Evolutionary conservation across 2,888 invertebrate genomes (phyloP).

Genomic region (Meloe dianella): DNA sequence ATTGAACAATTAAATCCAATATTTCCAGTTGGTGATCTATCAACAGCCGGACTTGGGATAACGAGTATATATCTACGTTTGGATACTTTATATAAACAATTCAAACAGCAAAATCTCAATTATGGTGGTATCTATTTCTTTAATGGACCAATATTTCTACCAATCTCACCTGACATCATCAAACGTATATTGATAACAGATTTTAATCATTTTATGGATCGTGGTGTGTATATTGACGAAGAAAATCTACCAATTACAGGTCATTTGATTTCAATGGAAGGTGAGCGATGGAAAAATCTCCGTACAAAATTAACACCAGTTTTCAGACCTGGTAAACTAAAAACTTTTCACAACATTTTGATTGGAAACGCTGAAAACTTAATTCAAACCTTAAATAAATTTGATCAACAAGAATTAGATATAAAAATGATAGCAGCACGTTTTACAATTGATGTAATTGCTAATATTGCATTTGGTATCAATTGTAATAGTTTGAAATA

Average conservation of each 20-base stretch:
- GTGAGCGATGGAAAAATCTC: conserved; percentile 16
- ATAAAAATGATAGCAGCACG: conserved; percentile 16
- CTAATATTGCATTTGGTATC: conserved; percentile 19
- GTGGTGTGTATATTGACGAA: conserved; percentile 19
- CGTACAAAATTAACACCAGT: conserved; percentile 19
- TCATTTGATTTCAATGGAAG: conserved; percentile 23
- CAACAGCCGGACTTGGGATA: conserved; percentile 16
- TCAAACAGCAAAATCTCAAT: conserved; percentile 18
- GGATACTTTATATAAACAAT: conserved; percentile 16
- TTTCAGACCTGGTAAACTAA: conserved; percentile 24
- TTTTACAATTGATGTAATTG: conserved; percentile 25
- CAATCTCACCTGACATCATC: conserved; percentile 21
- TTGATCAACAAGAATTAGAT: conserved; percentile 12
- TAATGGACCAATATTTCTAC: conserved; percentile 24
- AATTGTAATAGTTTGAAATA: conserved; percentile 22
- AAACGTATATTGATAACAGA: conserved; percentile 21
- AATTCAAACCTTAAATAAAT: conserved; percentile 3
- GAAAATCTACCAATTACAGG: conserved; percentile 14
- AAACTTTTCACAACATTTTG: conserved; percentile 23
- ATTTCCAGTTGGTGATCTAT: conserved; percentile 24
- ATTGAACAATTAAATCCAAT: conserved; percentile 14
- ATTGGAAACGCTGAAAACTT: conserved; percentile 15
- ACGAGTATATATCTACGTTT: conserved; percentile 15
- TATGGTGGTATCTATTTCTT: conserved; percentile 27
- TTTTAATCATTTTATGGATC: conserved; percentile 26